Evolutionary conservation across 2,888 invertebrate species (phyloP), one percentile per base, ranked within the genome.

Genomic region (Mythimna ferrago): DNA sequence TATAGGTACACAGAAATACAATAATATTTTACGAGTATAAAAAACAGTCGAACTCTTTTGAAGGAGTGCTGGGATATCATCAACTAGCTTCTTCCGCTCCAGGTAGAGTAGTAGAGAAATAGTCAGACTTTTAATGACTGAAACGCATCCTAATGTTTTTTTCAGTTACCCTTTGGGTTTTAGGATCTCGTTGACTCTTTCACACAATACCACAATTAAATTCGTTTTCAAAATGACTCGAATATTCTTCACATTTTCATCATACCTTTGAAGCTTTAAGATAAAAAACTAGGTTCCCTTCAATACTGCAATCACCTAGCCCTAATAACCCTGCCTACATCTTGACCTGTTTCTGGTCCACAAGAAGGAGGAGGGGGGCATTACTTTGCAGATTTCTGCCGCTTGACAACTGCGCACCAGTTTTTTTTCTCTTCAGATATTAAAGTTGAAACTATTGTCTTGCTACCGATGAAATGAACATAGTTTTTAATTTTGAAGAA

Each of bases 291-390:
- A 58, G 73, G 53, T 16, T 58, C 21, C 26, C 26, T 68, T 73
- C 38, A 73, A 77, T 77, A 66, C 66, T 56, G 63, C 66, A 68
- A 67, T 76, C 60, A 66, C 11, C 62, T 56, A 74, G 51, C 82
- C 64, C 69, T 67, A 48, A 16, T 32, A 11, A 83, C n/a, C 84
- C 88, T 87, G 26, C 73, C 66, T 73, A 57, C 91, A 91, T 92
- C 94, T 94, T 94, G 94, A 94, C 94, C 94, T 88, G 91, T 88
- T 94, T 94, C 89, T 89, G 87, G 87, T 86, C 87, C 86, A 10
- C 64, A 53, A 26, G 61, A 58, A 16, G 54, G 56, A 58, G 19
- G 19, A 9, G 5, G 16, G 16, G 53, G 54, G 92, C 89, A 92
- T 93, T 93, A 93, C 93, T 91, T 90, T 88, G 93, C 92, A 90